Base-by-base conservation (phyloP, 2,113 vertebrate species). In the Nannobrachium achirus region DNA sequence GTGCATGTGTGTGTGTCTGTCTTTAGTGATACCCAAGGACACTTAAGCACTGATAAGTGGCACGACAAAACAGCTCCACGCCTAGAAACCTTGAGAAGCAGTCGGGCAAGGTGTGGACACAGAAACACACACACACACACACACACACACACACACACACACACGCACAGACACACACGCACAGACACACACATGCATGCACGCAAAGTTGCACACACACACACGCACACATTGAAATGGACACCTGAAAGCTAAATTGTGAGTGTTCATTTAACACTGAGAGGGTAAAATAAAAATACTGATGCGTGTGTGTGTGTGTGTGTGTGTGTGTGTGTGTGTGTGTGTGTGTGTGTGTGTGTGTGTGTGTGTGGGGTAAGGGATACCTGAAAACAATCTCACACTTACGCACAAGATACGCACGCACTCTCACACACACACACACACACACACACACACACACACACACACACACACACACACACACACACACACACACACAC, bases 41-140 rank as follows among this genome's bases (percentile, higher is more conserved):
- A 65, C 72, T 57, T 75, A 45, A 76, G 81, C 0, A 1, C 63
- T 79, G 83, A 88, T 86, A 84, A 85, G 80, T 83, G 56, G 67
- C 45, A 41, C 65, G 62, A 78, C 83, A 78, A 69, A 84, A 80
- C 71, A 88, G 65, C 18, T 6, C 13, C 48, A 62, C 66, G 53
- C 66, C 70, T 66, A 51, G 45, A 69, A 80, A 86, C 78, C 81
- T 73, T 84, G 80, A 76, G 72, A 33, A 77, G 71, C 75, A 75
- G 25, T 67, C 64, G 64, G 58, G 57, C 63, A 1, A 70, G 50
- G 49, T 33, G 44, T 82, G 74, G 66, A 76, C 48, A 71, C 11
- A 64, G 18, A 63, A 6, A 44, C 19, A 50, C 41, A 10, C n/a
- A 45, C 8, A 9, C 46, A 59, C 15, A 15, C 53, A 42, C n/a